Conservation (phyloP, 2,888 invertebrate genomes). For the Neuroscelio doddi region DNA sequence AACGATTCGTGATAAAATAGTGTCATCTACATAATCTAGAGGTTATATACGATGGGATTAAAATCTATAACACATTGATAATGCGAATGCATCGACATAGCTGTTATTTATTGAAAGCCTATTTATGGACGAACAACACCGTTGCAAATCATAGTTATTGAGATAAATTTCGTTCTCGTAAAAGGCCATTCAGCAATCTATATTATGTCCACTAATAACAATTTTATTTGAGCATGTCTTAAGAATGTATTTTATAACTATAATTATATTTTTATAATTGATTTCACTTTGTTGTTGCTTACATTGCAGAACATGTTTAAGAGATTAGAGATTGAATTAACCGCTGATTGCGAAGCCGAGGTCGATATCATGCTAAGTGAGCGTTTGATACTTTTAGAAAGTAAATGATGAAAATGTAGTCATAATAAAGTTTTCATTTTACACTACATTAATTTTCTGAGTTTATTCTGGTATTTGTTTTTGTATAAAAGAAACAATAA, state of each 20-base stretch:
- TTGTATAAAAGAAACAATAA: too few species aligned
- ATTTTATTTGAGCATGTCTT: too few species aligned
- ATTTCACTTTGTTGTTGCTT: slow-evolving; percentile 1
- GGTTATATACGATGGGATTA: slow-evolving; percentile 13
- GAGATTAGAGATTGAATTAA: too few species aligned
- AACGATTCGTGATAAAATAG: slow-evolving; percentile 17
- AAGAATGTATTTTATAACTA: neutral
- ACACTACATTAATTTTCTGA: too few species aligned
- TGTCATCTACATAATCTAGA: slow-evolving; percentile 34
- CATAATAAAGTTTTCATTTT: too few species aligned
- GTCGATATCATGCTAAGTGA: too few species aligned
- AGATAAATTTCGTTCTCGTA: slow-evolving; percentile 11
- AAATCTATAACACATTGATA: slow-evolving; percentile 19
- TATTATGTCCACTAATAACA: too few species aligned
- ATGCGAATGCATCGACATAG: slow-evolving; percentile 14
- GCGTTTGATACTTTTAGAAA: too few species aligned
- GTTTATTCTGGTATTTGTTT: too few species aligned
- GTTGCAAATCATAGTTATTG: slow-evolving; percentile 20
- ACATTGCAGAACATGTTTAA: too few species aligned
- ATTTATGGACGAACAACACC: slow-evolving; percentile 15
- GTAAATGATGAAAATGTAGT: too few species aligned
- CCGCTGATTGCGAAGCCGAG: too few species aligned
- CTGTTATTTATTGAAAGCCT: slow-evolving; percentile 17
- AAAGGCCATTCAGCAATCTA: neutral
- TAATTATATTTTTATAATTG: slow-evolving; percentile 1